These are phyloP conservation scores for Agonum fuliginosum DNA, from an alignment of 2,888 invertebrate species.

Conservation along the genomic window DNA sequence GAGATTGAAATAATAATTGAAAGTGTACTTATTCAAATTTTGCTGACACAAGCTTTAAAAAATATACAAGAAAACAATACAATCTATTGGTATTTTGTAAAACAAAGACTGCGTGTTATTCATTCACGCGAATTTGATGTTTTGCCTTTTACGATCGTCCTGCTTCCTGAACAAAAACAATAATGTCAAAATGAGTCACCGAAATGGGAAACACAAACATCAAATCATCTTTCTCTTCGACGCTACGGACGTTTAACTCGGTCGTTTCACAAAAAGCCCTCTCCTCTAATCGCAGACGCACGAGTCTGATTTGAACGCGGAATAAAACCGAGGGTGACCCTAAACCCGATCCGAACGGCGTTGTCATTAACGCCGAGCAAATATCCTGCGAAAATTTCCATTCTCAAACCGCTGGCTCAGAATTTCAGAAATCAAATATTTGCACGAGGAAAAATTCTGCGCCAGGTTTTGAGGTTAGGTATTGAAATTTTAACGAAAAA, in stretches of 20 bases:
- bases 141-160: too few species aligned
- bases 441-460: slow-evolving; percentile 4
- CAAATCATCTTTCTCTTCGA: neutral
- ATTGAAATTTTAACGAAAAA: neutral
- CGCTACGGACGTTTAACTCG: slow-evolving; percentile 45
- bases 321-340: slow-evolving; percentile 17
- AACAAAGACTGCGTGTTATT: too few species aligned
- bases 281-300: slow-evolving; percentile 50
- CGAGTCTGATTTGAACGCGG: slow-evolving; percentile 50
- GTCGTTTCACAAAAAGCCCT: slow-evolving; percentile 11
- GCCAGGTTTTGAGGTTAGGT: neutral
- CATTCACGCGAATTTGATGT: too few species aligned
- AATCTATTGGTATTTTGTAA: too few species aligned
- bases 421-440: slow-evolving; percentile 32
- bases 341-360: slow-evolving; percentile 5
- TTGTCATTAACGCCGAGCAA: slow-evolving; percentile 17
- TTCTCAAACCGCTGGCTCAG: neutral
- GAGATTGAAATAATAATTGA: too few species aligned
- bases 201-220: neutral
- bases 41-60: too few species aligned
- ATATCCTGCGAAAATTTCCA: slow-evolving; percentile 33
- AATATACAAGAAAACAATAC: neutral
- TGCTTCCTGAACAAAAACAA: neutral
- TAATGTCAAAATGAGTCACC: neutral
- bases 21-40: too few species aligned